Percentiles rank a stretch among this genome's conserved stretches.
These are phyloP conservation scores for Myocastor coypus DNA, from an alignment of 2,113 vertebrate species.

Conservation along the genomic window DNA sequence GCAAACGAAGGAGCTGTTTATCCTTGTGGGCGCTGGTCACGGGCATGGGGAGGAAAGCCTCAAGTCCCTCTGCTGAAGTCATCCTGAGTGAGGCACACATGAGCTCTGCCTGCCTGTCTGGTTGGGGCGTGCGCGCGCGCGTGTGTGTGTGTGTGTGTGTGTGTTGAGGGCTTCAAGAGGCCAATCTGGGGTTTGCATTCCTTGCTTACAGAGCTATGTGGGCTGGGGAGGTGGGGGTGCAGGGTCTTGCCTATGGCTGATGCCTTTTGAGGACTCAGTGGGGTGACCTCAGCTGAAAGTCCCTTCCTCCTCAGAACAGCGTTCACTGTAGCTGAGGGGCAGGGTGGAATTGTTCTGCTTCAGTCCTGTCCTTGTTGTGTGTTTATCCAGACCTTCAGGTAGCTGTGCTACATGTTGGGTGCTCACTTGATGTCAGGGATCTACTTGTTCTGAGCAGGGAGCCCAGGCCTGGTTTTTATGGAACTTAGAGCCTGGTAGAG, in stretches of 20 bases:
- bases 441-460: not conserved
- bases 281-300: not conserved
- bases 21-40: constrained; percentile 70
- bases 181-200: not conserved
- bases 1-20: constrained; percentile 82
- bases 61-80: constrained; percentile 77
- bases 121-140: not conserved
- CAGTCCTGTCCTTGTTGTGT: not conserved
- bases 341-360: not conserved
- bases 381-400: not conserved
- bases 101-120: not conserved
- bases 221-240: not conserved
- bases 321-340: not conserved
- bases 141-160: not conserved
- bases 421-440: fast-evolving
- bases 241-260: not conserved
- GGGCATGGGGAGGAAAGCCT: constrained; percentile 79
- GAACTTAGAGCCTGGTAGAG: not conserved
- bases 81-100: constrained; percentile 2
- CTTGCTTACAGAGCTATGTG: not conserved
- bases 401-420: fast-evolving
- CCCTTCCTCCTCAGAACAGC: not conserved
- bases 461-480: not conserved
- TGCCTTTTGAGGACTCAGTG: constrained; percentile 9
- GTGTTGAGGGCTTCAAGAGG: not conserved